Evolutionary conservation across 2,113 vertebrate species (phyloP), one percentile per base, ranked within the genome.

Genomic region (Sialia sialis): DNA sequence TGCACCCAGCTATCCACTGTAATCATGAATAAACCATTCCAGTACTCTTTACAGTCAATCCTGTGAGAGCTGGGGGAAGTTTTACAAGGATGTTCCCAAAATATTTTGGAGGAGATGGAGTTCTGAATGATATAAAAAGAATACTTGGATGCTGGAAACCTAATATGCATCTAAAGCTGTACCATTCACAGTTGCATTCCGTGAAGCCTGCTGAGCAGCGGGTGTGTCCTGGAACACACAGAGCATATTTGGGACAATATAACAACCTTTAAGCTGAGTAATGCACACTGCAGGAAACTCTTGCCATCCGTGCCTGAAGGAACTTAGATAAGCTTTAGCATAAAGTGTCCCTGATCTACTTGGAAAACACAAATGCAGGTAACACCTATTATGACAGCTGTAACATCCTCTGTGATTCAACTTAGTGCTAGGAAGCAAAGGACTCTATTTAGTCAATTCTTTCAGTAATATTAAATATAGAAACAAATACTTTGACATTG

Each of bases 61-160:
- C 79, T 80, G 48, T 76, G 56, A 68, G 67, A 90, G 55, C 67
- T 84, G 70, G 86, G 90, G 55, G 58, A 91, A 87, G 23, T 83
- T 95, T 89, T 94, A 91, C 78, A 93, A 85, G 79, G 93, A 83
- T 96, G 86, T 95, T 95, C 82, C 67, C 73, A 30, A 95, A 95
- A 94, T 97, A 90, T 94, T 93, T 90, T 86, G 39, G 44, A 73
- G 87, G 80, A 91, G 62, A 58, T 94, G 84, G 41, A 92, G 67
- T 67, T 91, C 74, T 85, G 58, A 73, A 67, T 49, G 54, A 73
- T 85, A 90, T 76, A 85, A 93, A 95, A 96, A 95, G 58, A 66
- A 80, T 77, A 39, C 48, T 96, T 91, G 66, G 62, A 36, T 89
- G 60, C 54, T 51, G 62, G 94, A 93, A 96, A 95, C 43, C 56